Percentiles rank a stretch among this genome's conserved stretches.
These are phyloP conservation scores for Eurosta solidaginis DNA, from an alignment of 1,140 invertebrate genomes.

Conservation along the genomic window DNA sequence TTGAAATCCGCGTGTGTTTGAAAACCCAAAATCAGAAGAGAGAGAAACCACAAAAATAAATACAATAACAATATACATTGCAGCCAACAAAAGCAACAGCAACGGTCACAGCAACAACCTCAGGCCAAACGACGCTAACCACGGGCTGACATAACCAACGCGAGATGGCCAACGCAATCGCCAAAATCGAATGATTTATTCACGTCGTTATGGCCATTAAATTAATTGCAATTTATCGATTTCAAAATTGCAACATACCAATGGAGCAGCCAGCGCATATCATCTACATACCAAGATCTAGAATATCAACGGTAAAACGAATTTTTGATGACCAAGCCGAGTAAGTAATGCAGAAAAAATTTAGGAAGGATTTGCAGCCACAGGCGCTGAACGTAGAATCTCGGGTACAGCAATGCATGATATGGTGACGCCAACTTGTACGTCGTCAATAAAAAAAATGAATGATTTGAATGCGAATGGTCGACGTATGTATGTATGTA, in stretches of 20 bases:
- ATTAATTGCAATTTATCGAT: constrained; percentile 39
- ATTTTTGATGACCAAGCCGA: neutral
- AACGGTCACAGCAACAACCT: neutral
- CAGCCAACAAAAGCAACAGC: neutral
- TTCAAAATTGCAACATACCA: constrained; percentile 35
- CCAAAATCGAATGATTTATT: constrained; percentile 20
- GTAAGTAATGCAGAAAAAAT: neutral
- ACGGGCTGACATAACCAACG: neutral
- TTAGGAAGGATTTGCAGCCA: neutral
- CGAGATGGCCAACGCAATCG: neutral
- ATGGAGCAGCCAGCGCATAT: neutral
- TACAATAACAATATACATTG: neutral
- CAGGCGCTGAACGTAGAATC: neutral
- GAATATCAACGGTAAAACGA: no score
- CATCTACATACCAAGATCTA: neutral
- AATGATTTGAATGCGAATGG: neutral
- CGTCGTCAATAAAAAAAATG: neutral
- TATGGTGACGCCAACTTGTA: neutral
- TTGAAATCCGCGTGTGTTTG: neutral
- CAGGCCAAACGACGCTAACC: neutral
- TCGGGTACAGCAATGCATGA: neutral
- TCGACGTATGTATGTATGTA: neutral
- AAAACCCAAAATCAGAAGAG: neutral
- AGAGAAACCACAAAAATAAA: neutral
- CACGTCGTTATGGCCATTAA: constrained; percentile 36